These are phyloP conservation scores for Enteromius viviparus DNA, from an alignment of 2,797 vertebrate species.

Conservation along the genomic window DNA sequence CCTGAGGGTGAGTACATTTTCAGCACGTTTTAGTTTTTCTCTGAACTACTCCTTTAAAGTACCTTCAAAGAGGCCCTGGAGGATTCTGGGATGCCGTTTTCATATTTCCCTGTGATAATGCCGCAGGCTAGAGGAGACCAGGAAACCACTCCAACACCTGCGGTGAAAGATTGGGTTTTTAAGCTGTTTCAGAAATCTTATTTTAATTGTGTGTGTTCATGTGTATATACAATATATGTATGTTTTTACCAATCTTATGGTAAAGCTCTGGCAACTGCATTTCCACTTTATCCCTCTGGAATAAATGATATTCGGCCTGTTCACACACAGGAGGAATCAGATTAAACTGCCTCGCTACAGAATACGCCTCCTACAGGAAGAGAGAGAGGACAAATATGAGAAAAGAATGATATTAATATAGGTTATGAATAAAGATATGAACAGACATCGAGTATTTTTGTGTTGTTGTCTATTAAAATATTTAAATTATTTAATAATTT, in stretches of 20 bases:
- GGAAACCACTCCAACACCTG: conserved; percentile 97
- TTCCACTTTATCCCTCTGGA: conserved; percentile 98
- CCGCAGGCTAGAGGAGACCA: conserved; percentile 98
- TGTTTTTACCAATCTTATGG: conserved; percentile 91
- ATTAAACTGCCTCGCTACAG: conserved; percentile 97
- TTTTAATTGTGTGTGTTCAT: neutral
- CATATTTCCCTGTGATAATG: conserved; percentile 98
- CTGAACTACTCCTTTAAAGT: conserved; percentile 6
- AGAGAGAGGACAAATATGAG: conserved; percentile 20
- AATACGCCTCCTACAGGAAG: conserved; percentile 90
- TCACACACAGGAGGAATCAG: conserved; percentile 97
- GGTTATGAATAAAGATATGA: neutral
- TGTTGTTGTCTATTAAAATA: neutral
- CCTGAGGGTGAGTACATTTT: neutral
- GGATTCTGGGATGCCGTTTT: conserved; percentile 92
- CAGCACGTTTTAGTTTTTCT: neutral
- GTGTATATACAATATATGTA: neutral
- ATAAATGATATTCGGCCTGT: conserved; percentile 97
- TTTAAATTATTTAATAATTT: neutral
- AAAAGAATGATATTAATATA: neutral
- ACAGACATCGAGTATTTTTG: neutral
- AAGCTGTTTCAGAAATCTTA: neutral
- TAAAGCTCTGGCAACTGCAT: conserved; percentile 95
- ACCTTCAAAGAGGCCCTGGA: conserved; percentile 97
- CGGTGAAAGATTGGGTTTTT: conserved; percentile 23